These are phyloP conservation scores for Aotus griseimembra DNA, from an alignment of 2,797 vertebrate species.

Conservation along the genomic window DNA sequence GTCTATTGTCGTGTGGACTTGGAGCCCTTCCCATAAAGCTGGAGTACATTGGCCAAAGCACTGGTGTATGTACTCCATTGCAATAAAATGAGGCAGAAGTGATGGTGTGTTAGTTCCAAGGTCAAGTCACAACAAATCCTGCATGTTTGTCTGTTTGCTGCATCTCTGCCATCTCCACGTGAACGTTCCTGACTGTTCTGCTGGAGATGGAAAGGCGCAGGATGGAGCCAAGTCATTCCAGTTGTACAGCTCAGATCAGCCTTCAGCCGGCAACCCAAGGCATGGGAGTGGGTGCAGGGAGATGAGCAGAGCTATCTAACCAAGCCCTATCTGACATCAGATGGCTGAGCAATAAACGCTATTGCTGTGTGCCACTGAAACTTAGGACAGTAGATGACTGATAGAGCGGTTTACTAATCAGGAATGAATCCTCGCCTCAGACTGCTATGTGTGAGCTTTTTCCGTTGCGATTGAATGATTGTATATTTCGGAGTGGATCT, in stretches of 20 bases:
- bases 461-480: not conserved
- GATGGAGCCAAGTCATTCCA: not conserved
- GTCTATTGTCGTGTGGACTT: not conserved
- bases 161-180: not conserved
- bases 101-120: not conserved
- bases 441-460: not conserved
- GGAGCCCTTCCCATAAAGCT: not conserved
- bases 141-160: not conserved
- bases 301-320: not conserved
- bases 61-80: not conserved
- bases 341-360: not conserved
- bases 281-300: fast-evolving
- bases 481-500: not conserved
- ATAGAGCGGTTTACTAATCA: not conserved
- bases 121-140: not conserved
- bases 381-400: not conserved
- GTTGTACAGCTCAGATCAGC: not conserved
- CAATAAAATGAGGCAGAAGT: not conserved
- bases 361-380: not conserved
- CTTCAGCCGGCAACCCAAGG: too few relatives aligned
- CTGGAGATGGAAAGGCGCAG: not conserved
- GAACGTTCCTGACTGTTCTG: not conserved
- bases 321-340: not conserved
- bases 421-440: not conserved
- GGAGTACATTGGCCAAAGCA: not conserved